A percentile compares a stretch with the other conserved stretches of the same genome.
Conservation (phyloP, 2,113 vertebrate genomes). For the Anser cygnoides region DNA sequence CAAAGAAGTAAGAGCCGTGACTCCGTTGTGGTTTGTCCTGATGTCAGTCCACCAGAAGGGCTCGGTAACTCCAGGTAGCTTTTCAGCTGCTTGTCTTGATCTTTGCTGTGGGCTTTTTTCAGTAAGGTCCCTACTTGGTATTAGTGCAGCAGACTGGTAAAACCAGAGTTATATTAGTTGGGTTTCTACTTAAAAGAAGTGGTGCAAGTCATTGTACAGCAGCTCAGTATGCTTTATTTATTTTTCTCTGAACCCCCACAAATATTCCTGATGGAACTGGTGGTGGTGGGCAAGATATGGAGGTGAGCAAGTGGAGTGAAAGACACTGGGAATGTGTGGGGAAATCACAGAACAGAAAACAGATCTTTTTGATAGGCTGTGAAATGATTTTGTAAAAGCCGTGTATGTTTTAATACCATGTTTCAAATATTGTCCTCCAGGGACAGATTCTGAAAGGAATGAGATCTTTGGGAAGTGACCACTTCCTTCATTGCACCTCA, state of each 20-base stretch:
- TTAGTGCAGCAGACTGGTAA: neutral
- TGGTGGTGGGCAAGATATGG: neutral
- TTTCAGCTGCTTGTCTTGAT: neutral
- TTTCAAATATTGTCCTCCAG: neutral
- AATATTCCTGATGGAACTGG: neutral
- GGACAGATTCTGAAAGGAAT: neutral
- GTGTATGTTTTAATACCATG: neutral
- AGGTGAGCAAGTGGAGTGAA: neutral
- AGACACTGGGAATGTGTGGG: neutral
- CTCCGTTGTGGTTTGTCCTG: neutral
- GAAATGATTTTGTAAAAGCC: neutral
- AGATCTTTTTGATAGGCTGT: neutral
- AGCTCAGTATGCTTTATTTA: neutral
- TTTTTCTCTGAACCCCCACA: neutral
- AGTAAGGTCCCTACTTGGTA: no score
- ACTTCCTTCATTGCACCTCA: neutral
- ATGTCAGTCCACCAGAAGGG: neutral
- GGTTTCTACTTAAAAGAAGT: neutral
- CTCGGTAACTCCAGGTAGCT: neutral
- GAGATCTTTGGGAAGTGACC: neutral
- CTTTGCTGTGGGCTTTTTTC: neutral
- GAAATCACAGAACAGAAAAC: neutral
- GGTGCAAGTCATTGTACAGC: rapidly evolving
- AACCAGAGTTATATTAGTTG: rapidly evolving
- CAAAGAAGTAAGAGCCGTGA: neutral